Percentiles rank a stretch among this genome's conserved stretches.
These are phyloP conservation scores for Cataglyphis hispanica DNA, from an alignment of 1,140 invertebrate species.

Conservation along the genomic window DNA sequence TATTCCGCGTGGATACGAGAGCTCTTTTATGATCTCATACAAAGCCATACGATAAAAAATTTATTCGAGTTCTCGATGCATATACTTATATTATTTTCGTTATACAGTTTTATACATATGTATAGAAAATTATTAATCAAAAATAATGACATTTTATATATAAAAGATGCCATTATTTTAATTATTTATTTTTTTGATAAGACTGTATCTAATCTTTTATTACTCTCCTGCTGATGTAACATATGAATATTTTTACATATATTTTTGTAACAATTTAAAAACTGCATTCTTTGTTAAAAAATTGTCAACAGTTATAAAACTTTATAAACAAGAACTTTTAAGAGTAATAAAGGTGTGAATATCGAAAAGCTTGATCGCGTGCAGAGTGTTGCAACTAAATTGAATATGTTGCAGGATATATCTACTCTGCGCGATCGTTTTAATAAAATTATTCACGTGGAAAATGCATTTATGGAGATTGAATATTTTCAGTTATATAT, in stretches of 20 bases:
- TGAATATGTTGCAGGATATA: neutral
- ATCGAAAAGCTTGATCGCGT: neutral
- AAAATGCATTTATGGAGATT: neutral
- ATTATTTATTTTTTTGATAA: neutral
- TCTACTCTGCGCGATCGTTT: neutral
- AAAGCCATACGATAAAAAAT: neutral
- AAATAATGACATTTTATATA: too few relatives aligned
- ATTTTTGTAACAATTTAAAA: neutral
- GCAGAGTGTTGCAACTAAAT: neutral
- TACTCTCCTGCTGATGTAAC: neutral
- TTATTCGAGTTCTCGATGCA: constrained; percentile 21
- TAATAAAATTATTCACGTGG: neutral
- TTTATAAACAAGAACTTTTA: neutral
- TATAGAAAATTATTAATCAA: neutral
- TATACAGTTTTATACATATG: neutral
- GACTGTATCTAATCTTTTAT: constrained; percentile 8
- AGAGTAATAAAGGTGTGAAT: neutral
- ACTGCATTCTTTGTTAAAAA: neutral
- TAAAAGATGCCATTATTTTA: neutral
- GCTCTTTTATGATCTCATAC: constrained; percentile 44
- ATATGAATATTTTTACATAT: neutral
- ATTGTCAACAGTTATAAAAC: neutral
- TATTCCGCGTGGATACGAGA: neutral
- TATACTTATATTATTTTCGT: constrained; percentile 22
- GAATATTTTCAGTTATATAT: neutral